Evolutionary conservation across 1,140 invertebrate genomes (phyloP).

Genomic region (Orius laevigatus): DNA sequence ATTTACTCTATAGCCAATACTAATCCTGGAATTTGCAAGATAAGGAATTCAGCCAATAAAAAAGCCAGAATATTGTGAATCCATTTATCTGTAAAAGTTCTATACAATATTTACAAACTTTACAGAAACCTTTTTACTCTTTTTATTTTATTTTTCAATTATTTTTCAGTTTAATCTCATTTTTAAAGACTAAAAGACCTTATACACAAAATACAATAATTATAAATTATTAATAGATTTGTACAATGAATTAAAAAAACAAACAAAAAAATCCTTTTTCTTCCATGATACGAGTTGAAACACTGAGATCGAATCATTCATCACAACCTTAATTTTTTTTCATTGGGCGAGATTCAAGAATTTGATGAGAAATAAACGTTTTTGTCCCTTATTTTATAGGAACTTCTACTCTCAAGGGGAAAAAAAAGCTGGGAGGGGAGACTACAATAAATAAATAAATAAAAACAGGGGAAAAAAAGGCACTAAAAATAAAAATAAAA

Average conservation of each 20-base stretch:
- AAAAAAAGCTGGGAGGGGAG: too few relatives aligned
- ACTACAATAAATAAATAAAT: too few relatives aligned
- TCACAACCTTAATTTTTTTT: constrained; percentile 12
- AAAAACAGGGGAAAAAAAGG: too few relatives aligned
- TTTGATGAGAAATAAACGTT: too few relatives aligned
- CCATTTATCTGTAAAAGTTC: constrained; percentile 13
- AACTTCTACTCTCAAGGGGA: too few relatives aligned
- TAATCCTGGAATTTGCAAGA: too few relatives aligned
- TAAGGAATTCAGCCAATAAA: not conserved
- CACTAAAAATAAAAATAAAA: too few relatives aligned
- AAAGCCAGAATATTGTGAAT: constrained; percentile 7
- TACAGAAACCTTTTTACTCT: too few relatives aligned
- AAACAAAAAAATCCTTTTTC: constrained; percentile 1
- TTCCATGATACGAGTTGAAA: constrained; percentile 7
- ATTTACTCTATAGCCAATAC: too few relatives aligned
- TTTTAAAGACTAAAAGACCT: constrained; percentile 11
- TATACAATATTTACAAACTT: constrained; percentile 14
- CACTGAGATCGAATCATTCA: constrained; percentile 13
- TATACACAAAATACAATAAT: constrained; percentile 9
- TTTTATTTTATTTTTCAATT: too few relatives aligned
- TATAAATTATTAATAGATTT: constrained; percentile 12
- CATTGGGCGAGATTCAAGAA: not conserved
- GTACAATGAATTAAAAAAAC: constrained; percentile 5
- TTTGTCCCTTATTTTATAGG: too few relatives aligned
- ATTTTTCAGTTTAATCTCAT: too few relatives aligned